Conservation (phyloP, 2,888 invertebrate species). For the Troglohyphantes excavatus region DNA sequence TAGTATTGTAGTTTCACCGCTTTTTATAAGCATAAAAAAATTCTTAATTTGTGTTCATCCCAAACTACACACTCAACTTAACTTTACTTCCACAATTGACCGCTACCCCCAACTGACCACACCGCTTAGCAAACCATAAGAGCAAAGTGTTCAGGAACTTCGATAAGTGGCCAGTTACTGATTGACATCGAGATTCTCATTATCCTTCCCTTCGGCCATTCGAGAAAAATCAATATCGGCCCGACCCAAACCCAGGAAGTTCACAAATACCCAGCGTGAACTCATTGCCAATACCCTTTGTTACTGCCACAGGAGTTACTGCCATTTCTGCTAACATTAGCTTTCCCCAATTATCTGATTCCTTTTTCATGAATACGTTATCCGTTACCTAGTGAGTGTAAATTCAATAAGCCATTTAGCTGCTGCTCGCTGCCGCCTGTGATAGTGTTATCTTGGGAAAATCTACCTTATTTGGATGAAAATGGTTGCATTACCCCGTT, state of each 20-base stretch:
- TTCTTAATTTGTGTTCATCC: too few relatives aligned
- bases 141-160: conserved; percentile 37
- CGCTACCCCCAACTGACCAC: conserved; percentile 8
- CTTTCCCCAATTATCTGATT: not conserved
- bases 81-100: not conserved
- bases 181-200: conserved; percentile 44
- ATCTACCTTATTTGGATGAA: conserved; percentile 3
- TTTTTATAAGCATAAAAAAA: too few relatives aligned
- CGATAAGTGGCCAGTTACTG: conserved; percentile 61
- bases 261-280: conserved; percentile 29
- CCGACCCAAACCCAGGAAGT: not conserved
- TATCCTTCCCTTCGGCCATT: not conserved
- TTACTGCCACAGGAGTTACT: not conserved
- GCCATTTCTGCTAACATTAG: conserved; percentile 40
- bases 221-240: conserved; percentile 49
- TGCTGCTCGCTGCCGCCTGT: not conserved
- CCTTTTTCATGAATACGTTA: conserved; percentile 27
- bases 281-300: conserved; percentile 45
- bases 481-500: not conserved
- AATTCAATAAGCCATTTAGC: conserved; percentile 41
- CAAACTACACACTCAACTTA: too few relatives aligned
- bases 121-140: conserved; percentile 56
- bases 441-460: conserved; percentile 12
- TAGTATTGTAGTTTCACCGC: too few relatives aligned
- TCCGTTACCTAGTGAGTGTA: conserved; percentile 2